A percentile compares a stretch with the other conserved stretches of the same genome.
These are phyloP conservation scores for Callospermophilus lateralis DNA, from an alignment of 2,113 vertebrate species.

Conservation along the genomic window DNA sequence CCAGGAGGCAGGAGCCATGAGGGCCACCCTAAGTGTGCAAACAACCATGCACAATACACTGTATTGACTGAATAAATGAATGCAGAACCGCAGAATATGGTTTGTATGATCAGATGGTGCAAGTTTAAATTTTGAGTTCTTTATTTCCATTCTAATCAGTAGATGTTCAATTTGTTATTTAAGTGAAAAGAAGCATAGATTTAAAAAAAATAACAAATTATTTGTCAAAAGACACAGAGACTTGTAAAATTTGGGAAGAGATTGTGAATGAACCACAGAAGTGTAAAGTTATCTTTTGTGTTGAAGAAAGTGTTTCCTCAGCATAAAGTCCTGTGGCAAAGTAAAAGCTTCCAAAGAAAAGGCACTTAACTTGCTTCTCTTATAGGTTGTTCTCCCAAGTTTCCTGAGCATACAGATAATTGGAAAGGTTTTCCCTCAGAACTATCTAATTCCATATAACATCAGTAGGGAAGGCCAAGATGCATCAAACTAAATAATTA, in stretches of 20 bases:
- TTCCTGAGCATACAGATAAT: background rate
- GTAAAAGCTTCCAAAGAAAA: background rate
- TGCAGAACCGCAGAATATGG: background rate
- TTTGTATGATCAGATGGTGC: background rate
- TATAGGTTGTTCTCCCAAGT: background rate
- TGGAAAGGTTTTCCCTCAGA: background rate
- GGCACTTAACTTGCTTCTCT: background rate
- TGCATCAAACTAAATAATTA: background rate
- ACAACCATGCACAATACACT: no score
- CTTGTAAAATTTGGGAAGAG: background rate
- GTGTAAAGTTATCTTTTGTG: background rate
- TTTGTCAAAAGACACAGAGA: background rate
- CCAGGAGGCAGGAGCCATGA: background rate
- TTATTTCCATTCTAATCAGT: background rate
- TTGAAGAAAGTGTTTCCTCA: background rate
- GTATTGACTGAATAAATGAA: background rate
- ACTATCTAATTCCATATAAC: background rate
- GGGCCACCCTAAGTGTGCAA: background rate
- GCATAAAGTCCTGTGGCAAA: background rate
- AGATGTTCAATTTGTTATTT: background rate
- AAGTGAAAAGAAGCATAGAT: constrained; percentile 9
- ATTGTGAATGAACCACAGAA: background rate
- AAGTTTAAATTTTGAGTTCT: background rate
- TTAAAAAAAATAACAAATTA: background rate
- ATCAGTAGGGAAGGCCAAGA: background rate